Evolutionary conservation across 2,113 vertebrate species (phyloP).

Genomic region (Hepsetus odoe): DNA sequence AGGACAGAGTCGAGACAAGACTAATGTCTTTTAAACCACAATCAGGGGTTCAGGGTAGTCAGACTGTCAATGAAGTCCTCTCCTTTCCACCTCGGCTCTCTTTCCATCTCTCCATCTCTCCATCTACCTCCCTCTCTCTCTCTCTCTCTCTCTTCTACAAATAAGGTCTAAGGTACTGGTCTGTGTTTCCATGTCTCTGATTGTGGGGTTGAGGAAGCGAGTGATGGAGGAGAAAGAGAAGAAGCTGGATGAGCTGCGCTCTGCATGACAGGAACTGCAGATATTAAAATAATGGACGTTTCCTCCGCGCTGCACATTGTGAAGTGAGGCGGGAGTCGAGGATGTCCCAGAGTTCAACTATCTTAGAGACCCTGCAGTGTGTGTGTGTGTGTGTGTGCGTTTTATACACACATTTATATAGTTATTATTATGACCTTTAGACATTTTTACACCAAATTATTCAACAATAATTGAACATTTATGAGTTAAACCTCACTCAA

Average conservation of each 20-base stretch:
- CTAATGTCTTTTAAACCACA: no score
- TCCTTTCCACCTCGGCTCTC: no score
- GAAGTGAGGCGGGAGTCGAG: constrained; percentile 60
- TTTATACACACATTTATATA: no score
- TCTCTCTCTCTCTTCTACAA: constrained; percentile 20
- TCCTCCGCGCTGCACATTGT: constrained; percentile 66
- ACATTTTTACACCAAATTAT: no score
- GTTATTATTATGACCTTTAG: no score
- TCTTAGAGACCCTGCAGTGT: constrained; percentile 39
- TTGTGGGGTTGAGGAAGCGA: constrained; percentile 1
- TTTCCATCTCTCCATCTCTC: constrained; percentile 3
- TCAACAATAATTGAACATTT: no score
- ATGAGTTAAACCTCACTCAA: no score
- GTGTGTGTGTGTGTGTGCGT: constrained; percentile 17
- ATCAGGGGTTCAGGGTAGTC: no score
- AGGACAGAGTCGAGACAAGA: background rate
- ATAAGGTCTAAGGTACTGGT: background rate
- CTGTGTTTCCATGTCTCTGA: background rate
- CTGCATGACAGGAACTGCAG: constrained; percentile 67
- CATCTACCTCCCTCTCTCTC: background rate
- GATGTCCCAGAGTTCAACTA: constrained; percentile 57
- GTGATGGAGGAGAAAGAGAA: constrained; percentile 62
- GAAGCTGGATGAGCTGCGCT: constrained; percentile 57
- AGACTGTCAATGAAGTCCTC: no score
- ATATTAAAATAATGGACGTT: constrained; percentile 69